Base-by-base conservation (phyloP, 1,140 invertebrate species). In the Monochamus saltuarius region DNA sequence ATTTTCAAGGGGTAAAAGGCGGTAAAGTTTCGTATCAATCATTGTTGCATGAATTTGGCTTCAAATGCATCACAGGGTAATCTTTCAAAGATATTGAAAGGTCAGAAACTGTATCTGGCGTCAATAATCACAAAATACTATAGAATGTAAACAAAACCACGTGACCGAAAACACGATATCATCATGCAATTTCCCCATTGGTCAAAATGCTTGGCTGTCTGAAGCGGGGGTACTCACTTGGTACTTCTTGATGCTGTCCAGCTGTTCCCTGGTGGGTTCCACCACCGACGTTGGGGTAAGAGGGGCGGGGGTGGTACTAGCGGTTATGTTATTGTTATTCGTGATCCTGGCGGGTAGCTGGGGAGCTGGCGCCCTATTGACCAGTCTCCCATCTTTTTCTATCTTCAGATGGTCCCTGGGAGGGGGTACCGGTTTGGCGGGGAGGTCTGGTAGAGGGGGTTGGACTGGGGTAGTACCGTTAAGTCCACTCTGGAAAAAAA, bases 161-260 rank as follows among this genome's bases (percentile, higher is more conserved):
- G n/a, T n/a, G n/a, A n/a, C n/a, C n/a, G n/a, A n/a, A n/a, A n/a
- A n/a, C n/a, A n/a, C n/a, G n/a, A 9, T 14, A 45, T 9, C 43
- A 16, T 14, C 39, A n/a, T 7, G 11, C 3, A 7, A 43, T 17
- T 29, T 22, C 17, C 13, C 11, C 0, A 45, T 17, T 16, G 16
- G 16, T 45, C 16, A 47, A 47, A 47, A 47, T 47, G 17, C 16
- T 29, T 29, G 22, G 22, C 6, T 29, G 22, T 2, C 6, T 29
- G 22, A 3, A 6, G 22, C 6, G 6, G 7, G 6, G 7, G n/a
- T 1, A 17, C 47, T 47, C 66, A 94, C 91, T 86, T 94, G 89
- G 79, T 91, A 94, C 77, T 94, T 94, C 68, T 87, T 88, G 74
- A 96, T 94, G 73, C 91, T 90, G 68, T 94, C 89, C 71, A 95